A percentile compares a stretch with the other conserved stretches of the same genome.
Evolutionary conservation across 2,113 vertebrate genomes (phyloP).

Genomic region (Onychostoma macrolepis): DNA sequence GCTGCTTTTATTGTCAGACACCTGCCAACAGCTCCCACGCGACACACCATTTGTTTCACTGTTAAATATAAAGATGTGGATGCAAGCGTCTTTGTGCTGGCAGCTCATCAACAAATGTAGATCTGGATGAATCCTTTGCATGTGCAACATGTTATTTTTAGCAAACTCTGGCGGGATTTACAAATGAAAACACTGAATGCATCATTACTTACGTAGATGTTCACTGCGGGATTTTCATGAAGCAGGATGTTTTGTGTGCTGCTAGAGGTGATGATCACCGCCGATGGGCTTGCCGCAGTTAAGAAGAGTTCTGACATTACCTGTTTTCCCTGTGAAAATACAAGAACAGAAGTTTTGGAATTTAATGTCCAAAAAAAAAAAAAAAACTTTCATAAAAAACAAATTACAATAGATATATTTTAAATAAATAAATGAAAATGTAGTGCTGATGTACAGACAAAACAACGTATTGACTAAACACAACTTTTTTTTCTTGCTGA

Average conservation of each 20-base stretch:
- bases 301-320: neutral
- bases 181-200: neutral
- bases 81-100: neutral
- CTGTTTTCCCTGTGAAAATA: neutral
- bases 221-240: accelerated
- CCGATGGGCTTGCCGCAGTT: neutral
- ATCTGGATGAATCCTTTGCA: neutral
- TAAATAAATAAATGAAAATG: too few species aligned
- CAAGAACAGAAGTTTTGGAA: neutral
- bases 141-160: neutral
- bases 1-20: slow-evolving; percentile 58
- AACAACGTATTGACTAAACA: too few species aligned
- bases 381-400: too few species aligned
- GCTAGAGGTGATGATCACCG: slow-evolving; percentile 35
- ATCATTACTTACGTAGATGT: slow-evolving; percentile 43
- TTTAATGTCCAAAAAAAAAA: neutral
- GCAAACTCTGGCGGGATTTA: neutral
- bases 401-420: too few species aligned
- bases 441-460: too few species aligned
- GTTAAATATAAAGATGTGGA: neutral
- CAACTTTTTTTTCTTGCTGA: too few species aligned
- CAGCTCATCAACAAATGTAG: neutral
- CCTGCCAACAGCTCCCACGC: slow-evolving; percentile 49
- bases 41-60: neutral
- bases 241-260: neutral